Evolutionary conservation across 2,113 vertebrate species (phyloP).

Genomic region (Leptosomus discolor): DNA sequence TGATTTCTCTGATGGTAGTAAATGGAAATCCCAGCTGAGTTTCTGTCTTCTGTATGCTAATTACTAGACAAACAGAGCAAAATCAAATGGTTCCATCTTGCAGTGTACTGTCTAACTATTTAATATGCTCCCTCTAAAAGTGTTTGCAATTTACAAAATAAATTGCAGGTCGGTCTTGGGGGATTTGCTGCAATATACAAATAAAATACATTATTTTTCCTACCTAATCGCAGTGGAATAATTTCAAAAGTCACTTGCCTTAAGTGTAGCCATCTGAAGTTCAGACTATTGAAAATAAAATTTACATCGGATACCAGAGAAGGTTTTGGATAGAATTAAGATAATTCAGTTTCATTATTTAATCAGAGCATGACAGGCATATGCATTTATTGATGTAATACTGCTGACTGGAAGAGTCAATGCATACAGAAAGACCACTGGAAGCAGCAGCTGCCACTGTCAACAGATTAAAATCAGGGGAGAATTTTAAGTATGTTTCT

Average conservation of each 20-base stretch:
- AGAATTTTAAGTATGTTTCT: background rate
- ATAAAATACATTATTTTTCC: background rate
- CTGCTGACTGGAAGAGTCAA: background rate
- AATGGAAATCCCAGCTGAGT: background rate
- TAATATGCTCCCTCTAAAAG: background rate
- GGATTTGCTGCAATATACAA: background rate
- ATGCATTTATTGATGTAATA: conserved; percentile 48
- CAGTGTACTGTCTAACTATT: background rate
- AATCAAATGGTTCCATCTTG: background rate
- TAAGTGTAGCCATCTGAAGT: background rate
- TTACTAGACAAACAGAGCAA: background rate
- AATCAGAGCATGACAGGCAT: background rate
- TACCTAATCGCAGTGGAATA: background rate
- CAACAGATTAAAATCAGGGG: conserved; percentile 1
- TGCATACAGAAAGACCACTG: background rate
- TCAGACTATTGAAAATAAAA: background rate
- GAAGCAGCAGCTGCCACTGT: background rate
- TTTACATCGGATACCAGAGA: background rate
- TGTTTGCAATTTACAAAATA: background rate
- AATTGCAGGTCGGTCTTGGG: background rate
- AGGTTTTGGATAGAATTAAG: background rate
- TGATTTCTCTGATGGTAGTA: background rate
- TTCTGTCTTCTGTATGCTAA: background rate
- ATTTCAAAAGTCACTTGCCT: background rate
- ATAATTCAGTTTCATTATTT: background rate